These are phyloP conservation scores for Cerceris rybyensis DNA, from an alignment of 2,888 invertebrate species.

Conservation along the genomic window DNA sequence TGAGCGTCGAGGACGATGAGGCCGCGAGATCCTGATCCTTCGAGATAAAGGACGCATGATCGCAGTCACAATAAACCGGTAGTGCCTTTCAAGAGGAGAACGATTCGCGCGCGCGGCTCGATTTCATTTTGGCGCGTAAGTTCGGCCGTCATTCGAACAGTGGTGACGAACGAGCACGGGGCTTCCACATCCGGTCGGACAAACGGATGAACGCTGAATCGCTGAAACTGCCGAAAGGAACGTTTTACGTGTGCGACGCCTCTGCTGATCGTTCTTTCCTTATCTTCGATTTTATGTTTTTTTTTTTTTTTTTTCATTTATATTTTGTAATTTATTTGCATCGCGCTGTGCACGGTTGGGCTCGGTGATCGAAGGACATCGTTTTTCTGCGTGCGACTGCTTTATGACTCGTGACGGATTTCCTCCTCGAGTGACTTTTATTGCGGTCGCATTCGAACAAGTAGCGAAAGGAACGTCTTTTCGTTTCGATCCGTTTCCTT, in stretches of 20 bases:
- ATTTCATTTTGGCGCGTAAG: constrained; percentile 27
- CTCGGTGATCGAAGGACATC: not conserved
- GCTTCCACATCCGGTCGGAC: constrained; percentile 35
- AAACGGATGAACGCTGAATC: constrained; percentile 30
- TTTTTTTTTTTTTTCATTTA: not conserved
- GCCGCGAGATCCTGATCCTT: constrained; percentile 59
- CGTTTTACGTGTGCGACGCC: constrained; percentile 26
- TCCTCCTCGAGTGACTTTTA: not conserved
- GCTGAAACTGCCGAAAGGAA: constrained; percentile 23
- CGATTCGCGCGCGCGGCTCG: constrained; percentile 29
- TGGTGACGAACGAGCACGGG: constrained; percentile 30
- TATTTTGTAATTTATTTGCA: constrained; percentile 45
- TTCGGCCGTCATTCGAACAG: constrained; percentile 19
- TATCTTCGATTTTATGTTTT: constrained; percentile 11
- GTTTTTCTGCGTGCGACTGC: not conserved
- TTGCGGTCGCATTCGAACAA: not conserved
- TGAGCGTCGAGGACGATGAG: constrained; percentile 60
- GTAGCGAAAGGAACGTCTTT: not conserved
- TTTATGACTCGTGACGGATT: constrained; percentile 12
- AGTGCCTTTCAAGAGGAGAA: constrained; percentile 73
- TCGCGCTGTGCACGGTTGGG: constrained; percentile 15
- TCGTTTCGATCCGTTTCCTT: not conserved
- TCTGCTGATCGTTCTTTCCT: constrained; percentile 35
- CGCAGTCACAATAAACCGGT: constrained; percentile 72
- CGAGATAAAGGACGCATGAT: constrained; percentile 52